Evolutionary conservation across 2,888 invertebrate species (phyloP), one percentile per base, ranked within the genome.

Genomic region (Lasius fuliginosus): DNA sequence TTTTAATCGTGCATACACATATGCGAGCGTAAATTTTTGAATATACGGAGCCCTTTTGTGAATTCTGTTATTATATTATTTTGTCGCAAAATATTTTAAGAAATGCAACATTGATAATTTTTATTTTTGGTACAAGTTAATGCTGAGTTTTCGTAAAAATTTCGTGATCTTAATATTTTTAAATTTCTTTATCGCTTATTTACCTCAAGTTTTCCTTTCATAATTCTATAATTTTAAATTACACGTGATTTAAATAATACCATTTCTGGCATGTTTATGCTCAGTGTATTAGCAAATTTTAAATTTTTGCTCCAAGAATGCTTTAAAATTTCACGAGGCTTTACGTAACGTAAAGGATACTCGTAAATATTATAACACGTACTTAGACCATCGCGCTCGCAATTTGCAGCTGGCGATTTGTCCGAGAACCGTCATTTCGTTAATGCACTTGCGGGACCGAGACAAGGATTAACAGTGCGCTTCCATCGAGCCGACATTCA

Each of bases 391-490:
- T 36, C 40, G 65, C 15, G 23, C 64, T 68, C 53, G 84, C 60
- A 56, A 64, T 58, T 33, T 65, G 40, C 40, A 60, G 56, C 11
- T 40, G 40, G 36, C 64, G 58, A 83, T 83, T 68, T 64, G 58
- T 65, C 27, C 23, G 60, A 65, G 36, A 53, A 64, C 15, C 18
- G 86, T 76, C 73, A 83, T 88, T 86, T 82, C 40, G 49, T 15
- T 15, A 40, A 69, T 65, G 53, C 9, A 62, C 33, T 62, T n/a
- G 27, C 30, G 58, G 42, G 67, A 56, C 23, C 30, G 67, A 15
- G 68, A 23, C 23, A 33, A 74, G 67, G 82, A 88, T 88, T 88
- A 86, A 88, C 68, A 68, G n/a, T n/a, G 23, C 30, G 53, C 58
- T 76, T 82, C 58, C 67, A 49, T 65, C 23, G 53, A 27, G 27